phyloP scores from a whole-genome alignment of 2,797 vertebrate genomes.

The Cheirogaleus major region DNA sequence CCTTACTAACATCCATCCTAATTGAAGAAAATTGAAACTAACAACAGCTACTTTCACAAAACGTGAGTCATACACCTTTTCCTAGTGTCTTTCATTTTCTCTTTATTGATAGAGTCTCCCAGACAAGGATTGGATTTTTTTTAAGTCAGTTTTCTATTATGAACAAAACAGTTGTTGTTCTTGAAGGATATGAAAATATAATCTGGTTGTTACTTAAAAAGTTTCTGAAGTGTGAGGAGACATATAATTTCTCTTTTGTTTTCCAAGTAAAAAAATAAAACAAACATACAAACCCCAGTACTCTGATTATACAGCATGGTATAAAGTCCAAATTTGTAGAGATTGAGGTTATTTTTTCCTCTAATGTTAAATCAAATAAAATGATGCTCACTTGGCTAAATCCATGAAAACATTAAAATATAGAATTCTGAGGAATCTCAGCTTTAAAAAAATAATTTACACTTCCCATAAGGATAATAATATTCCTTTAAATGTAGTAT shows the following conservation, averaged over 20 bases:
- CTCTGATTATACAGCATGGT: not conserved
- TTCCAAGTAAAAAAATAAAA: not conserved
- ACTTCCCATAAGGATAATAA: not conserved
- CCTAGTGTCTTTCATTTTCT: conserved; percentile 64
- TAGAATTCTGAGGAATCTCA: not conserved
- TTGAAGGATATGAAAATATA: conserved; percentile 42
- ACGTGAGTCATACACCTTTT: conserved; percentile 64
- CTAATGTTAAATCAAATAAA: conserved; percentile 32
- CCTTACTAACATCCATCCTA: conserved; percentile 70
- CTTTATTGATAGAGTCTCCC: conserved; percentile 56
- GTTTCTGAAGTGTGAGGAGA: conserved; percentile 31
- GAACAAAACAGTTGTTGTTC: conserved; percentile 28
- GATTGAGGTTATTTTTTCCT: not conserved
- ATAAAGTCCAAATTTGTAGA: not conserved
- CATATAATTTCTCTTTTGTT: not conserved
- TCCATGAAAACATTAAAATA: not conserved
- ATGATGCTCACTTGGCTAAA: not conserved
- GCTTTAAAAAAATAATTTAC: not conserved
- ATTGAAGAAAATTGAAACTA: conserved; percentile 80
- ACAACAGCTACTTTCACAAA: conserved; percentile 71
- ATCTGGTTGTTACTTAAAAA: not conserved
- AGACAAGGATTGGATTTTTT: conserved; percentile 51
- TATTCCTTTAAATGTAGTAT: not conserved
- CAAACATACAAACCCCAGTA: not conserved
- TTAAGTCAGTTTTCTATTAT: conserved; percentile 18